These are phyloP conservation scores for Platerodrilus igneus DNA, from an alignment of 2,888 invertebrate species.

Conservation along the genomic window DNA sequence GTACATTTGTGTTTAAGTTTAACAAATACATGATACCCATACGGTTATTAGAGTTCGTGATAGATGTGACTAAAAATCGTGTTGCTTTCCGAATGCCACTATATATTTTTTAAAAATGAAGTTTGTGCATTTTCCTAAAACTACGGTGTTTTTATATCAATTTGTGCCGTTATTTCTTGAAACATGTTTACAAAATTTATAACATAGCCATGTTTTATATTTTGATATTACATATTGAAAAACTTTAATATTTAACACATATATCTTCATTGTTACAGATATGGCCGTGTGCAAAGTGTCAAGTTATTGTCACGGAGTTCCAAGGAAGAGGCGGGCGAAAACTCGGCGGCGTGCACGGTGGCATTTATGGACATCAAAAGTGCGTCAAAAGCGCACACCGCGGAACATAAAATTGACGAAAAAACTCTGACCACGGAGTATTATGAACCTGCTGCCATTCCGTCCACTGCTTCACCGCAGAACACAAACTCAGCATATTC, in stretches of 20 bases:
- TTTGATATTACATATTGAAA: too few relatives aligned
- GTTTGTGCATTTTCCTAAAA: too few relatives aligned
- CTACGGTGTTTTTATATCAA: too few relatives aligned
- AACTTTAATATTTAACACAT: not conserved
- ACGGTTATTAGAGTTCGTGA: too few relatives aligned
- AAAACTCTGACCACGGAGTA: constrained; percentile 84
- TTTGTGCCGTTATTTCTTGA: too few relatives aligned
- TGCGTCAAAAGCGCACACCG: constrained; percentile 86
- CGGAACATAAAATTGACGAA: constrained; percentile 85
- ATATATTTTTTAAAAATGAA: too few relatives aligned
- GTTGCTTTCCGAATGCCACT: too few relatives aligned
- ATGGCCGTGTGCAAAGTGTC: constrained; percentile 97
- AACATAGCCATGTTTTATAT: too few relatives aligned
- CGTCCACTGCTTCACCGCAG: constrained; percentile 52
- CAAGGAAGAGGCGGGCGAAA: constrained; percentile 54
- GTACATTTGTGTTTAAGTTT: too few relatives aligned
- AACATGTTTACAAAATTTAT: too few relatives aligned
- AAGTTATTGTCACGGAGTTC: constrained; percentile 72
- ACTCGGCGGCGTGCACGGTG: constrained; percentile 79
- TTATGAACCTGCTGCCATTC: constrained; percentile 79
- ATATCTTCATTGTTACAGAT: constrained; percentile 59
- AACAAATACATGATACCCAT: too few relatives aligned
- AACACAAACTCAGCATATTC: constrained; percentile 54
- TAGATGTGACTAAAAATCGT: too few relatives aligned
- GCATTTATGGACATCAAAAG: constrained; percentile 97